Base-by-base conservation (phyloP, 2,113 vertebrate genomes). In the Passer domesticus region DNA sequence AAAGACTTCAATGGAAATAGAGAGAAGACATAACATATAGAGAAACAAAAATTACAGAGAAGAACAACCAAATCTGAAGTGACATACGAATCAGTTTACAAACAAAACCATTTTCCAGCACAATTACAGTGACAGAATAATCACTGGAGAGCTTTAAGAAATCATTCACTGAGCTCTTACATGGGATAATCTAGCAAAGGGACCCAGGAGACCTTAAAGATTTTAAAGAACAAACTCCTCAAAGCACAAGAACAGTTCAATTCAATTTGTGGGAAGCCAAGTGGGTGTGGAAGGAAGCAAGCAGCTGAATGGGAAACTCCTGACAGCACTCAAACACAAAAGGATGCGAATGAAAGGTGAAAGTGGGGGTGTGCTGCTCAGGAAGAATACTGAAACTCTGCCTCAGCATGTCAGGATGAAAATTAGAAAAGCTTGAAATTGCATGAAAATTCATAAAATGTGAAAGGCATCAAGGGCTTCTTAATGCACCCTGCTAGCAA, bases 61-160 rank as follows among this genome's bases (percentile, higher is more conserved):
- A 90, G 6, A 90, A 95, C 55, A 35, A 95, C 73, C 69, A 87
- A 92, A 94, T 93, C 58, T 92, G 58, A 90, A 93, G 95, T 87
- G 14, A 86, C 74, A 94, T 12, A 83, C 37, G 44, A 93, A 93
- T 89, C 92, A 92, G 83, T 89, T 94, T 93, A 96, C 92, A 94
- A 95, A 95, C 58, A 93, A 79, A 93, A 91, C 52, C 63, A 43
- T 94, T 93, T 83, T 84, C 68, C 80, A 94, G 79, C 41, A 88
- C 70, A 83, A 88, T 88, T 96, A 93, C 20, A 23, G 79, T 88
- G 83, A 96, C 63, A 88, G 76, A 92, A 95, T 85, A 94, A 97
- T 92, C 90, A 95, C 88, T 89, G 76, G 85, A 94, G 93, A 94
- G 85, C 92, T 93, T 74, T 97, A 95, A 87, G 79, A 96, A 96